A percentile compares a stretch with the other conserved stretches of the same genome.
Conservation (phyloP, 2,113 vertebrate genomes). For the Sander lucioperca region DNA sequence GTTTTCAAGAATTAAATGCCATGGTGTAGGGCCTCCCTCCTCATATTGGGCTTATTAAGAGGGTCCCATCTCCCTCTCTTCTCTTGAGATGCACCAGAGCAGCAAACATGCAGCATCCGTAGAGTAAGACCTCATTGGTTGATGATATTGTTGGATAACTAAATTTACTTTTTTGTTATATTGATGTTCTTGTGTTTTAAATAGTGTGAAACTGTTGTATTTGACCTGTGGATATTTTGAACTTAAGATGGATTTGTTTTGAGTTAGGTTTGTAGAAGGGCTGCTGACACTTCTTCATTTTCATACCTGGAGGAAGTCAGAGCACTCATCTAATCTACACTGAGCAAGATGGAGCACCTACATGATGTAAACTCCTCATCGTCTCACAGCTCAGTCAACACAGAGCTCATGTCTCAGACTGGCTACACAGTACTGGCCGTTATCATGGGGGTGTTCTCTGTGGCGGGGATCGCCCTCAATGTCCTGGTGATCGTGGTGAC, state of each 20-base stretch:
- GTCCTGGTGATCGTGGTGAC: constrained; percentile 80
- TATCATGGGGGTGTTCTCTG: constrained; percentile 79
- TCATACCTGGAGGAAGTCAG: no score
- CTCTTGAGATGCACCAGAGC: neutral
- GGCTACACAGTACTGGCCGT: constrained; percentile 77
- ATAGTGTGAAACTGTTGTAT: neutral
- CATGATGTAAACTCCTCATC: constrained; percentile 55
- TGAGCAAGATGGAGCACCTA: constrained; percentile 39
- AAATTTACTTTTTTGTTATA: neutral
- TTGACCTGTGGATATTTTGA: neutral
- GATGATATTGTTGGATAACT: neutral
- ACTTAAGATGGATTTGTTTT: constrained; percentile 2
- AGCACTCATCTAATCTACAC: neutral
- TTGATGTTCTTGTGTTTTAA: neutral
- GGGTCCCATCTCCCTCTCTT: constrained; percentile 5
- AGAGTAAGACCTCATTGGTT: neutral
- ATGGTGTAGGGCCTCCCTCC: constrained; percentile 47
- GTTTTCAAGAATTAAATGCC: constrained; percentile 60
- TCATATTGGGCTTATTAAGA: constrained; percentile 60
- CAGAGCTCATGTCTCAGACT: constrained; percentile 68
- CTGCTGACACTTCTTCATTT: neutral
- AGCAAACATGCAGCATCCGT: constrained; percentile 13
- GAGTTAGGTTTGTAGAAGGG: neutral
- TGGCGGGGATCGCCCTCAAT: constrained; percentile 78
- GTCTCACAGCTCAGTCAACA: constrained; percentile 9